Conservation (phyloP, 92 coral and sea anemone species). For the Actinernus sp. region DNA sequence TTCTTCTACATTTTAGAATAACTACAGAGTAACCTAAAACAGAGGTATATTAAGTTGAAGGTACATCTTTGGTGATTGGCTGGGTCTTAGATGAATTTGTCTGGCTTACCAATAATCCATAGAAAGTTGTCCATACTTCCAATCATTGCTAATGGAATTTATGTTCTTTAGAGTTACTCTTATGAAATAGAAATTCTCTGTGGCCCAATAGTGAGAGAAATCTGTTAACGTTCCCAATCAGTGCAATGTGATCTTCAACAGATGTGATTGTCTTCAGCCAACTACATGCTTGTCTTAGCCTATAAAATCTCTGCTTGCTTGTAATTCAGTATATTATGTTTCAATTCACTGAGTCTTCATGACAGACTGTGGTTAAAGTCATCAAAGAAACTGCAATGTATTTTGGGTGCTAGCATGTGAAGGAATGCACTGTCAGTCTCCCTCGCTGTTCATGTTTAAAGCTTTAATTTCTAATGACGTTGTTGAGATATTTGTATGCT, state of each 20-base stretch:
- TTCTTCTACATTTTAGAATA: too few species aligned
- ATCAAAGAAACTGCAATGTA: not conserved
- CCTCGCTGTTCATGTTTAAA: too few species aligned
- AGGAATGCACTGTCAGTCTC: not conserved
- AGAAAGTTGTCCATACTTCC: slow-evolving; percentile 67
- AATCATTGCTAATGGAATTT: slow-evolving; percentile 79
- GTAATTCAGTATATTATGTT: slow-evolving; percentile 1
- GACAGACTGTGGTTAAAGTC: not conserved
- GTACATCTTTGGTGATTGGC: slow-evolving; percentile 59
- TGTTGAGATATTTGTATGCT: too few species aligned
- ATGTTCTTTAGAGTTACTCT: slow-evolving; percentile 38
- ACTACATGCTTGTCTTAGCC: not conserved
- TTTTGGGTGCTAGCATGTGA: too few species aligned
- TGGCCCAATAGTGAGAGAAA: slow-evolving; percentile 61
- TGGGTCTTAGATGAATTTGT: slow-evolving; percentile 66
- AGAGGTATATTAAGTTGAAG: too few species aligned
- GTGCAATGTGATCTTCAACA: slow-evolving; percentile 3
- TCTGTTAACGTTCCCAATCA: slow-evolving; percentile 64
- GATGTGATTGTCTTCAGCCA: not conserved
- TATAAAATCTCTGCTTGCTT: not conserved
- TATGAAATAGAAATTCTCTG: slow-evolving; percentile 18
- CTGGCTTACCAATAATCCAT: slow-evolving; percentile 80
- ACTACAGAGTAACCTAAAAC: too few species aligned
- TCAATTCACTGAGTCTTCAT: not conserved
- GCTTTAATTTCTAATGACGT: too few species aligned